phyloP scores from a whole-genome alignment of 2,113 vertebrate genomes.

The Ifrita kowaldi region DNA sequence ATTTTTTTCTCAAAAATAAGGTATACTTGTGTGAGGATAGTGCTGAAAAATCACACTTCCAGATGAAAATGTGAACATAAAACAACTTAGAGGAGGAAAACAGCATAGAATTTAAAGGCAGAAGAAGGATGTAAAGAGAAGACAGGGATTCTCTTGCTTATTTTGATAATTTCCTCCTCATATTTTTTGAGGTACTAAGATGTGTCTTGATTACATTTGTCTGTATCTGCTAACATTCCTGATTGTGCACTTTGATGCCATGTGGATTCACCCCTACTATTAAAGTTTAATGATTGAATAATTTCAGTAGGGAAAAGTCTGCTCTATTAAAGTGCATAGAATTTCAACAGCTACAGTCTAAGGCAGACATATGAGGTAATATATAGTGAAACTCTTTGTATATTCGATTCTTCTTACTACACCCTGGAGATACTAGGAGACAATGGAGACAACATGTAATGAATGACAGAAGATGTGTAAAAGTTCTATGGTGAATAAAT shows the following conservation, averaged over 20 bases:
- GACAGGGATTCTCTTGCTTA: neutral
- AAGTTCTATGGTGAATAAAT: conserved; percentile 65
- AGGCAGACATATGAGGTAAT: conserved; percentile 45
- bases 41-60: neutral
- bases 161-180: neutral
- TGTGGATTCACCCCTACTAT: neutral
- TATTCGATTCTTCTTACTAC: neutral
- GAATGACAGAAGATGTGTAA: conserved; percentile 34
- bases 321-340: neutral
- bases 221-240: neutral
- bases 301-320: conserved; percentile 19
- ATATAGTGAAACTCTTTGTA: conserved; percentile 29
- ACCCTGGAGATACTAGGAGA: conserved; percentile 18
- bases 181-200: neutral
- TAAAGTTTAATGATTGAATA: conserved; percentile 16
- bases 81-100: neutral
- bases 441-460: conserved; percentile 11
- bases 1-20: neutral
- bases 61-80: neutral
- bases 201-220: neutral
- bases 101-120: neutral
- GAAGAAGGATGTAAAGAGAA: neutral
- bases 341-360: neutral
- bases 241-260: neutral
- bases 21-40: neutral